A percentile compares a stretch with the other conserved stretches of the same genome.
Conservation (phyloP, 2,797 vertebrate genomes). For the Lepidocolaptes lacrymiger region DNA sequence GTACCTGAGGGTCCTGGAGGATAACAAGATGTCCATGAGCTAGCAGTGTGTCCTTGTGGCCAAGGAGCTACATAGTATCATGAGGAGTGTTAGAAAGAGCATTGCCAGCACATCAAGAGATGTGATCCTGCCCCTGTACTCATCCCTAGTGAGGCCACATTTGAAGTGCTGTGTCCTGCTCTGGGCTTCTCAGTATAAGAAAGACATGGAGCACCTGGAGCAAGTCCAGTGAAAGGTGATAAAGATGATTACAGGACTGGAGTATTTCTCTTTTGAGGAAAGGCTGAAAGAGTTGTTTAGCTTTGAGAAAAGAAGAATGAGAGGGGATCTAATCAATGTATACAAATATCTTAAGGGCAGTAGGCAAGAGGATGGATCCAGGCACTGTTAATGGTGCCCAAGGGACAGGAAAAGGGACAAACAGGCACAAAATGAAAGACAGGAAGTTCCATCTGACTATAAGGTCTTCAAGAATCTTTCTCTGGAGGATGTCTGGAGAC, state of each 20-base stretch:
- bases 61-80: neutral
- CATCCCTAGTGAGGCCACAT: neutral
- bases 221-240: neutral
- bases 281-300: neutral
- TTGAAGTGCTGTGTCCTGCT: neutral
- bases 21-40: neutral
- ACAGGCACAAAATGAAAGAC: neutral
- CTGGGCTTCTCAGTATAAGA: neutral
- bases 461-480: neutral
- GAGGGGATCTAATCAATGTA: neutral
- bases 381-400: neutral
- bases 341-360: neutral
- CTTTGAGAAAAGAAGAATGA: neutral
- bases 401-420: neutral
- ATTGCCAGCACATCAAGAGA: neutral
- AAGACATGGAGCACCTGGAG: neutral
- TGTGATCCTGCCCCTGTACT: fast-evolving
- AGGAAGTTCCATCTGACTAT: neutral
- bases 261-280: neutral
- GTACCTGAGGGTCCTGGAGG: neutral
- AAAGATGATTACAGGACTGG: neutral
- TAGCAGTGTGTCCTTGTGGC: neutral
- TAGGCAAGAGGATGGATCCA: neutral
- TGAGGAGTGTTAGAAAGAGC: too few species aligned
- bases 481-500: neutral